Evolutionary conservation across 1,140 invertebrate species (phyloP).

Genomic region (Drosophila watanabei): DNA sequence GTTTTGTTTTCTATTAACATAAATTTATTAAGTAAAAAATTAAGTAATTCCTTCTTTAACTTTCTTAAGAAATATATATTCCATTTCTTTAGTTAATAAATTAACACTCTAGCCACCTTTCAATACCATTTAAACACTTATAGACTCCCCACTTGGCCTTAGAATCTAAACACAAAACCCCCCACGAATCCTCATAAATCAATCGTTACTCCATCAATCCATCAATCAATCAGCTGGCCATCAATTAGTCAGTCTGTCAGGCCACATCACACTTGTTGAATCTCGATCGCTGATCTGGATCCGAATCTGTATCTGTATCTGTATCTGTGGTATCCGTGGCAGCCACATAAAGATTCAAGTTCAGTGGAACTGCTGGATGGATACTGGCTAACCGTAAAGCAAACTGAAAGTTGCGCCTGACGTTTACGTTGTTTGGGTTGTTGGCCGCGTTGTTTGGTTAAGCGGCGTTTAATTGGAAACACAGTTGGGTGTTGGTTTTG

Average conservation of each 20-base stretch:
- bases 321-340: not conserved
- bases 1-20: too few species aligned
- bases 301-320: not conserved
- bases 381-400: conserved; percentile 65
- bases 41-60: not conserved
- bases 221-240: conserved; percentile 50
- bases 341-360: conserved; percentile 75
- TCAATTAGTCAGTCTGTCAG: conserved; percentile 45
- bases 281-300: conserved; percentile 15
- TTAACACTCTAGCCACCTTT: not conserved
- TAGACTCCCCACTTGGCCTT: conserved; percentile 2
- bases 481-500: conserved; percentile 81
- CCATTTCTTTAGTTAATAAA: not conserved
- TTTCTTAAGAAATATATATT: not conserved
- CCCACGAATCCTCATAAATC: conserved; percentile 33
- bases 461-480: conserved; percentile 82
- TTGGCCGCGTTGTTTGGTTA: conserved; percentile 61
- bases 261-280: conserved; percentile 30
- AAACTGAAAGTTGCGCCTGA: conserved; percentile 75
- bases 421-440: conserved; percentile 22
- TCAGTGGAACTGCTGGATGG: conserved; percentile 55
- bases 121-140: not conserved
- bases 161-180: conserved; percentile 1
- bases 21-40: not conserved
- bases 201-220: conserved; percentile 44